Evolutionary conservation across 1,140 invertebrate species (phyloP).

Genomic region (Cotesia glomerata): DNA sequence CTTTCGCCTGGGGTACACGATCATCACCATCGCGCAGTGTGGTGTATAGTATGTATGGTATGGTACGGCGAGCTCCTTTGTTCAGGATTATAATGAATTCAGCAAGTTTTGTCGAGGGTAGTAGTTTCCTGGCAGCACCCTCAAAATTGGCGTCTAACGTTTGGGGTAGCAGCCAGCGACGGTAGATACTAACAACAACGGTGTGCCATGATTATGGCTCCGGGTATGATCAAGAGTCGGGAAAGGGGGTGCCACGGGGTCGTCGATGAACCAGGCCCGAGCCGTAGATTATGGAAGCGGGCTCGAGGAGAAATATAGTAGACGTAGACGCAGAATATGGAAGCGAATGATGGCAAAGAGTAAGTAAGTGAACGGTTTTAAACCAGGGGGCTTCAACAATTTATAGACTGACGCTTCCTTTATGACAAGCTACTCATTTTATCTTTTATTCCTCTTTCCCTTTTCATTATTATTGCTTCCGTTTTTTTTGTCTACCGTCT

Average conservation of each 20-base stretch:
- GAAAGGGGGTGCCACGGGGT: background rate
- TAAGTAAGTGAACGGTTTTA: conserved; percentile 18
- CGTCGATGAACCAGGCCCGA: conserved; percentile 20
- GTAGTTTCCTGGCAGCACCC: conserved; percentile 61
- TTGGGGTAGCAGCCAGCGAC: conserved; percentile 11
- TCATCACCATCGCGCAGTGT: too few species aligned
- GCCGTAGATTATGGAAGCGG: background rate
- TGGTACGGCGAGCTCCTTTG: conserved; percentile 45
- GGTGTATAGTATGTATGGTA: too few species aligned
- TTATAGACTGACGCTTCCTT: conserved; percentile 62
- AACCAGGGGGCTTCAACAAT: conserved; percentile 44
- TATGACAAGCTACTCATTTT: conserved; percentile 47
- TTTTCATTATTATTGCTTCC: background rate
- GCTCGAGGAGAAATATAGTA: too few species aligned
- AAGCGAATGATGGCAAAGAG: background rate
- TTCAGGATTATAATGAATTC: conserved; percentile 60
- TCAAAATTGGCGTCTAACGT: conserved; percentile 56
- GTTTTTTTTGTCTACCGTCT: too few species aligned
- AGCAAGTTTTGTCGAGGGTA: conserved; percentile 60
- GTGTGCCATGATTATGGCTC: too few species aligned
- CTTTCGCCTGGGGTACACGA: conserved; percentile 40
- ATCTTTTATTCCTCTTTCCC: conserved; percentile 1
- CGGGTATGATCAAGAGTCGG: conserved; percentile 7
- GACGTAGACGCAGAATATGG: too few species aligned
- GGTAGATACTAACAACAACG: background rate